Evolutionary conservation across 2,888 invertebrate genomes (phyloP), one percentile per base, ranked within the genome.

Genomic region (Drosophila histrio): DNA sequence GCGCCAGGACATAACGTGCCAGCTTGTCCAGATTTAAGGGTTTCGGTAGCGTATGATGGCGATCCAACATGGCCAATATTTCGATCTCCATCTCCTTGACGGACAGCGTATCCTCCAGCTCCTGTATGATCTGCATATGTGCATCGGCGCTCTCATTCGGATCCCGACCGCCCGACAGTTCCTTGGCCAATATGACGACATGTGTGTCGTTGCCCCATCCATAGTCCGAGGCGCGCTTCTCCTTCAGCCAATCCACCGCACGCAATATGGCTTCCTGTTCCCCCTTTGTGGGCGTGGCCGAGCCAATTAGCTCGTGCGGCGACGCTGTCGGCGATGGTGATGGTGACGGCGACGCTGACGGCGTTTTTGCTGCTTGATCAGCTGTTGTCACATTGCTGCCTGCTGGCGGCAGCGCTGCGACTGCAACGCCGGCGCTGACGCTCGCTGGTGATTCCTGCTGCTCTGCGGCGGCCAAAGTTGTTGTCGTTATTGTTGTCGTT

Each of bases 71-170:
- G 52, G 97, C 94, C 49, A 97, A 93, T 63, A 97, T 95, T 89
- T 97, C 97, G 50, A 97, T 94, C 91, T 97, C 97, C 95, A 97
- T 95, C 91, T 97, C 96, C 89, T 97, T 97, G 26, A 95, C 95
- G 15, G 96, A 96, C 47, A 97, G 93, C 90, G 86, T 90, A 38
- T 91, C 91, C 78, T 92, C 92, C 26, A 92, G 82, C 30, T 92
- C 92, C 64, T 91, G 90, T 50, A 92, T 92, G 32, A 91, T 75
- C 76, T 90, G 91, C 61, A 92, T 75, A 61, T 92, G 92, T 0
- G 87, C 90, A 66, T 92, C 92, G 9, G 90, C 82, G 8, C 88
- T 82, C 63, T 92, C 92, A 22, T 86, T 88, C 28, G 91, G 89
- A 83, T 92, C 91, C 67, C 92, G 87, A 52, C 92, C 90, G 52